Percentiles rank a stretch among this genome's conserved stretches.
Evolutionary conservation across 2,797 vertebrate genomes (phyloP).

Genomic region (Alauda arvensis): DNA sequence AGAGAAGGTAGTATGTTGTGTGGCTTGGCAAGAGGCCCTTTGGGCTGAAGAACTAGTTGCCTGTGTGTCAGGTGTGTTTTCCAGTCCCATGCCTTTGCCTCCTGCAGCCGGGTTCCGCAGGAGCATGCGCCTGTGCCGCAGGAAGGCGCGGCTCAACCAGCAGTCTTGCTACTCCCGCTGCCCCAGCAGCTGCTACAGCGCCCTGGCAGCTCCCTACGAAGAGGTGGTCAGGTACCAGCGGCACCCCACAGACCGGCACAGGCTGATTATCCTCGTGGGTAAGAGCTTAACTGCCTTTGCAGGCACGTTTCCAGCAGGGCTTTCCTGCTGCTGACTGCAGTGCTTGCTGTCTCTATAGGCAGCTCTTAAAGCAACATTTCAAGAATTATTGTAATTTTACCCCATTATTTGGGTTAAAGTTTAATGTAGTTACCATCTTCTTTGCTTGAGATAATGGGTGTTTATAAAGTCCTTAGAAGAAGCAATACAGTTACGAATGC

Average conservation of each 20-base stretch:
- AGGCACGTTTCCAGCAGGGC: background rate
- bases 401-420: background rate
- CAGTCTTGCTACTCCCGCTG: constrained; percentile 66
- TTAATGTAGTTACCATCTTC: background rate
- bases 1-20: background rate
- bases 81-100: background rate
- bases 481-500: background rate
- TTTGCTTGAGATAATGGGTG: background rate
- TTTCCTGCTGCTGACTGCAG: background rate
- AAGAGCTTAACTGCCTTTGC: constrained; percentile 1
- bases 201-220: constrained; percentile 80
- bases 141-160: constrained; percentile 69
- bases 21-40: background rate
- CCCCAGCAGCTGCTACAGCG: constrained; percentile 65
- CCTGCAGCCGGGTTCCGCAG: constrained; percentile 86
- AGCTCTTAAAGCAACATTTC: background rate
- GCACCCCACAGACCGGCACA: constrained; percentile 73
- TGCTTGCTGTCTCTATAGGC: background rate
- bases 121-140: constrained; percentile 89
- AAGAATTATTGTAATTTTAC: background rate
- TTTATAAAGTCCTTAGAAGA: background rate
- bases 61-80: fast-evolving
- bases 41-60: background rate
- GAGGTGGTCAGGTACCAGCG: constrained; percentile 91
- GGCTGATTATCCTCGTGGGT: constrained; percentile 88